A percentile compares a stretch with the other conserved stretches of the same genome.
Conservation (phyloP, 1,140 invertebrate species). For the Drosophila melanogaster region DNA sequence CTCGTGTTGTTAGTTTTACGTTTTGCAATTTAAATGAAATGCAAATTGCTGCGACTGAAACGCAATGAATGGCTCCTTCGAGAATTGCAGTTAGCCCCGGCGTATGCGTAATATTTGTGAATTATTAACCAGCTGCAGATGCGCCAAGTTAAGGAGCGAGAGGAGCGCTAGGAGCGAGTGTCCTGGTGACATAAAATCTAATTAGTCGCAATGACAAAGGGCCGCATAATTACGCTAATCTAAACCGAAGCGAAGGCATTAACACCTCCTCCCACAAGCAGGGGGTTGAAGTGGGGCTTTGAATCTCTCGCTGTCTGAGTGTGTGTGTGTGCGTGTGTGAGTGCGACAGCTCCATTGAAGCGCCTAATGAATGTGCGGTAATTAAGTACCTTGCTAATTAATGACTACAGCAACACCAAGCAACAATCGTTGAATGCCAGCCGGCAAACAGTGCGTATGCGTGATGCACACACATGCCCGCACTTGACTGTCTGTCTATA, state of each 20-base stretch:
- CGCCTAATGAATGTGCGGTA: conserved; percentile 84
- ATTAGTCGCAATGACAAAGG: conserved; percentile 77
- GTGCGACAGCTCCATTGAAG: conserved; percentile 70
- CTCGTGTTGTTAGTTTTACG: conserved; percentile 58
- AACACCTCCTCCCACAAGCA: conserved; percentile 55
- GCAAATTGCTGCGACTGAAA: conserved; percentile 62
- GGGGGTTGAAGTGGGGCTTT: not conserved
- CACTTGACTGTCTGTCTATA: conserved; percentile 21
- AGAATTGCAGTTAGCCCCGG: conserved; percentile 39
- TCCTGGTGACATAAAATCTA: conserved; percentile 67
- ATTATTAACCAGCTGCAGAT: conserved; percentile 51
- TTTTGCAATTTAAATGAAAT: conserved; percentile 80
- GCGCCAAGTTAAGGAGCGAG: not conserved
- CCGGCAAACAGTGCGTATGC: conserved; percentile 70
- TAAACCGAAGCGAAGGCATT: conserved; percentile 56
- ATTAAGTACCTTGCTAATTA: conserved; percentile 85
- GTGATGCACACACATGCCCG: conserved; percentile 43
- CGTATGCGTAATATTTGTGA: conserved; percentile 77
- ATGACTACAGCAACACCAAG: conserved; percentile 77
- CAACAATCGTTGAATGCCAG: conserved; percentile 63
- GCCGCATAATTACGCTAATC: conserved; percentile 75
- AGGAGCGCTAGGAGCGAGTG: not conserved
- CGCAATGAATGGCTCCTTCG: conserved; percentile 57
- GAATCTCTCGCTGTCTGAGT: not conserved
- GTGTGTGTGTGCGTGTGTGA: conserved; percentile 34